Base-by-base conservation (phyloP, 2,888 invertebrate genomes). In the Hedychridium roseum region DNA sequence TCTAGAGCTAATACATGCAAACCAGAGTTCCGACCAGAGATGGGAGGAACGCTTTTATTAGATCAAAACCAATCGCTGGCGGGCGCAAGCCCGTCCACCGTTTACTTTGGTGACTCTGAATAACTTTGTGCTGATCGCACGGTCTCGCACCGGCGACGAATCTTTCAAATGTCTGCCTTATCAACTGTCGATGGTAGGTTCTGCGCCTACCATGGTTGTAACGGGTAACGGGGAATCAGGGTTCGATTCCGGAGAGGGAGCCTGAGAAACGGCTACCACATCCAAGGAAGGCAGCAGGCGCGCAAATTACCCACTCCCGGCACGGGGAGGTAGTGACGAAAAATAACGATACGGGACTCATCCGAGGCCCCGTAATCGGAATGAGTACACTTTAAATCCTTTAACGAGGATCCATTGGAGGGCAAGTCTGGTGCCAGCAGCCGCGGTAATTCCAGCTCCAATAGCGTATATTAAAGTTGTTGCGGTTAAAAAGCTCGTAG, bases 141-240 rank as follows among this genome's bases (percentile, higher is more conserved):
- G n/a, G n/a, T n/a, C n/a, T n/a, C n/a, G n/a, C n/a, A n/a, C n/a
- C n/a, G n/a, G n/a, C n/a, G n/a, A n/a, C n/a, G n/a, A n/a, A n/a
- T n/a, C n/a, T n/a, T n/a, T n/a, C n/a, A n/a, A n/a, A n/a, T n/a
- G n/a, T n/a, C n/a, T n/a, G n/a, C n/a, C n/a, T n/a, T n/a, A n/a
- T n/a, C n/a, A n/a, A n/a, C n/a, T n/a, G n/a, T n/a, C n/a, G n/a
- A n/a, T n/a, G n/a, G n/a, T n/a, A n/a, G n/a, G n/a, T 38, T 83
- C 82, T 80, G 80, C 79, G 85, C 81, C 83, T 85, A 84, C 84
- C 85, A 84, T 85, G 85, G 84, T 84, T 80, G 81, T 82, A 81
- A 86, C 85, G 85, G 61, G 85, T 87, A 85, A 86, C 85, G 85
- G 86, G 83, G 86, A 86, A 86, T 86, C 82, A 86, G 86, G 86